phyloP scores from a whole-genome alignment of 2,797 vertebrate genomes.

The Bradypus variegatus region DNA sequence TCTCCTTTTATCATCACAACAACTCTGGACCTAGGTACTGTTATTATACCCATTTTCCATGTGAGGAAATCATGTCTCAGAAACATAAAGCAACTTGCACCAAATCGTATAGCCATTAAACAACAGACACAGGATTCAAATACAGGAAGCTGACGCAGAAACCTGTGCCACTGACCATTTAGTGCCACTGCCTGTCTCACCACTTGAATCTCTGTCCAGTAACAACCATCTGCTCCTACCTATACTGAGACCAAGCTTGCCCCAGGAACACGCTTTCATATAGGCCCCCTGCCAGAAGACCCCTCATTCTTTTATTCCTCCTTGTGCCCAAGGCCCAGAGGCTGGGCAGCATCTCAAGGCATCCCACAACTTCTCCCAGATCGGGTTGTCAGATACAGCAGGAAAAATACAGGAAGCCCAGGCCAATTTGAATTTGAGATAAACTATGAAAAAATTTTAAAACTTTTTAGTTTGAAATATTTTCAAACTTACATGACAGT shows the following conservation, averaged over 20 bases:
- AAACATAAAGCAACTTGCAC: not conserved
- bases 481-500: too few relatives aligned
- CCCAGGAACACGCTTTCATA: not conserved
- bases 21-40: not conserved
- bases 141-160: not conserved
- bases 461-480: too few relatives aligned
- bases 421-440: not conserved
- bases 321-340: not conserved
- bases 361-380: not conserved
- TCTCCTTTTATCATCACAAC: not conserved
- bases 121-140: not conserved
- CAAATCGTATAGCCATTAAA: not conserved
- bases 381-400: not conserved
- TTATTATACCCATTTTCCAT: not conserved
- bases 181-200: not conserved
- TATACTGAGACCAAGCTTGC: not conserved
- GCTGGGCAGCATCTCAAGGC: not conserved
- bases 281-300: not conserved
- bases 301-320: not conserved
- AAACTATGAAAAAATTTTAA: too few relatives aligned
- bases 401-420: not conserved
- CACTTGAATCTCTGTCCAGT: not conserved
- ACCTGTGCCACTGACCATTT: not conserved
- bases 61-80: not conserved
- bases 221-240: not conserved